A percentile compares a stretch with the other conserved stretches of the same genome.
Evolutionary conservation across 2,888 invertebrate species (phyloP).

Genomic region (Tenthredo notha): DNA sequence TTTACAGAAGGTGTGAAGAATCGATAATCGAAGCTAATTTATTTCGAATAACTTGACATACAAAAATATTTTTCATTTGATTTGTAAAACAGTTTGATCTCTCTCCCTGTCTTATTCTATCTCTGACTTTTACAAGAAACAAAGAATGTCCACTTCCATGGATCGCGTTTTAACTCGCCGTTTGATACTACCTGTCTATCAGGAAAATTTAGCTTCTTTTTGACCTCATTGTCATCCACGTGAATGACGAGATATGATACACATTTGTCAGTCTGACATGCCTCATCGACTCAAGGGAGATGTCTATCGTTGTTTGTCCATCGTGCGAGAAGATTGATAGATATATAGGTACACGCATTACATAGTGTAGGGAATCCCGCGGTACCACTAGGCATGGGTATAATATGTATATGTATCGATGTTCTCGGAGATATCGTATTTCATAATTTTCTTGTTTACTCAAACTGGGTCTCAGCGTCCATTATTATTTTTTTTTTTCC

Average conservation of each 20-base stretch:
- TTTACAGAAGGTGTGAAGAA: background rate
- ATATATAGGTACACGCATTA: background rate
- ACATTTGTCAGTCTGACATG: constrained; percentile 31
- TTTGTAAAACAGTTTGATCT: no score
- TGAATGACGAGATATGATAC: background rate
- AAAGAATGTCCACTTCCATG: background rate
- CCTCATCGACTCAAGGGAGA: constrained; percentile 13
- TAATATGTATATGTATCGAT: background rate
- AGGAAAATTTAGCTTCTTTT: background rate
- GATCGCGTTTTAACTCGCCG: background rate
- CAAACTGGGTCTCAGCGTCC: background rate
- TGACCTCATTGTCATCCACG: background rate
- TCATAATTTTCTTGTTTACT: background rate
- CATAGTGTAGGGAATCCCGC: background rate
- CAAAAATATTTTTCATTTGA: no score
- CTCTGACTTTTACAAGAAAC: background rate
- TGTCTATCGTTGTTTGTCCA: constrained; percentile 11
- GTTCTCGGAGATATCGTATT: background rate
- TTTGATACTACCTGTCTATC: background rate
- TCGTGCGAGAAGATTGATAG: constrained; percentile 29
- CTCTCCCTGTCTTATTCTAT: no score
- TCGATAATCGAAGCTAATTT: background rate
- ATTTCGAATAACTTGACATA: background rate
- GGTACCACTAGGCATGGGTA: background rate
- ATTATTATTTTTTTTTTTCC: background rate